Evolutionary conservation across 1,140 invertebrate species (phyloP), one percentile per base, ranked within the genome.

Genomic region (Heterodera schachtii): DNA sequence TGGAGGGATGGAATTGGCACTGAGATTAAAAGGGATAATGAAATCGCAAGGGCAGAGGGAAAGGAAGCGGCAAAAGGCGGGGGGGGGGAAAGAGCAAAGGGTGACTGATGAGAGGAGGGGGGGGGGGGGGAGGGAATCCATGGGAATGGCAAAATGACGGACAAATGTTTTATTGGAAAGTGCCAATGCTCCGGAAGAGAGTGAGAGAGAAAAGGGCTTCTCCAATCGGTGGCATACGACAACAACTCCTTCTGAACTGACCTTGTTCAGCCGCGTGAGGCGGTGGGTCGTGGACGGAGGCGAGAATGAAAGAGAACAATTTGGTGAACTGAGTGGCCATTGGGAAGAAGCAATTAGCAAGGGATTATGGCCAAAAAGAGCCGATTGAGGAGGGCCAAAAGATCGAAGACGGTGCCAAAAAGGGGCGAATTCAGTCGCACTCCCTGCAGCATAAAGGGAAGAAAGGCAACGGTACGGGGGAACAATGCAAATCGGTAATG

Each of bases 321-420:
- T 89, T 89, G 11, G 88, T 90, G 81, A 89, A 89, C 81, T 89
- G 88, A 46, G 88, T 89, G 69, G 88, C 89, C 88, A 89, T 89
- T 57, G 21, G n/a, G n/a, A 43, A 11, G 57, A 16, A 49, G 4
- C 9, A 49, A 49, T 49, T 49, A 9, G 47, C n/a, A n/a, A 49
- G 4, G 4, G 57, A 60, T 60, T 16, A 60, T 11, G 13, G 16
- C 13, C 57, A 19, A 60, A 49, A 49, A 49, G 4, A 9, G 47
- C 4, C 47, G 57, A 19, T 60, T 60, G 8, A 19, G n/a, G n/a
- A n/a, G n/a, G n/a, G n/a, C n/a, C n/a, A n/a, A n/a, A n/a, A n/a
- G n/a, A n/a, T n/a, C n/a, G n/a, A n/a, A n/a, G n/a, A n/a, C n/a
- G n/a, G n/a, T n/a, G n/a, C n/a, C n/a, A n/a, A n/a, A n/a, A n/a